These are phyloP conservation scores for Synanthedon formicaeformis DNA, from an alignment of 2,888 invertebrate species.

Conservation along the genomic window DNA sequence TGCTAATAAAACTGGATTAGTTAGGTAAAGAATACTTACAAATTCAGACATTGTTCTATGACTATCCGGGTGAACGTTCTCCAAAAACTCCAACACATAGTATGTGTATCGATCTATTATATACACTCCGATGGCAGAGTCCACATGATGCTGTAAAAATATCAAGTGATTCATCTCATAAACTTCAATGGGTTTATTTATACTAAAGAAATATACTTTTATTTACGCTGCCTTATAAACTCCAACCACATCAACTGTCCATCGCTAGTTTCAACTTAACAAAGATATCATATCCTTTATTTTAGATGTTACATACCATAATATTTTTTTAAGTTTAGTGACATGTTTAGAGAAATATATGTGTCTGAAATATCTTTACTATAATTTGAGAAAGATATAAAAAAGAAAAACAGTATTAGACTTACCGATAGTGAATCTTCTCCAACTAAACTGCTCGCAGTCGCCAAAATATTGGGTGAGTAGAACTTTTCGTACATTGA, in stretches of 20 bases:
- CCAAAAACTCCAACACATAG: constrained; percentile 95
- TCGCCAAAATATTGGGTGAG: constrained; percentile 97
- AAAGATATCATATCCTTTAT: too few species aligned
- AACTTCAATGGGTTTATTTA: too few species aligned
- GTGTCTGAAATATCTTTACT: too few species aligned
- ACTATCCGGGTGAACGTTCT: constrained; percentile 89
- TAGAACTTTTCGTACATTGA: constrained; percentile 98
- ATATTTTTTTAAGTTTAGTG: too few species aligned
- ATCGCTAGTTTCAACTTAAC: too few species aligned
- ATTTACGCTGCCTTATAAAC: too few species aligned
- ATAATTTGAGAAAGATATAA: too few species aligned
- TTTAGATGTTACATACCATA: too few species aligned
- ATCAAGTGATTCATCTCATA: neutral
- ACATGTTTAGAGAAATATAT: too few species aligned
- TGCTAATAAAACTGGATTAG: too few species aligned
- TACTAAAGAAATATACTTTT: too few species aligned
- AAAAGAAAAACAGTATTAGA: constrained; percentile 9
- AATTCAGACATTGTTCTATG: constrained; percentile 93
- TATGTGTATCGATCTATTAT: constrained; percentile 99
- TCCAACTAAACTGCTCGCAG: constrained; percentile 97
- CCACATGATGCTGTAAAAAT: constrained; percentile 91
- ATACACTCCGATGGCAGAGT: constrained; percentile 98
- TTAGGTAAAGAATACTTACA: constrained; percentile 73
- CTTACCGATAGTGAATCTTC: constrained; percentile 96
- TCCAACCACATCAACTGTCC: too few species aligned